Conservation (phyloP, 2,113 vertebrate genomes). For the Kryptolebias marmoratus region DNA sequence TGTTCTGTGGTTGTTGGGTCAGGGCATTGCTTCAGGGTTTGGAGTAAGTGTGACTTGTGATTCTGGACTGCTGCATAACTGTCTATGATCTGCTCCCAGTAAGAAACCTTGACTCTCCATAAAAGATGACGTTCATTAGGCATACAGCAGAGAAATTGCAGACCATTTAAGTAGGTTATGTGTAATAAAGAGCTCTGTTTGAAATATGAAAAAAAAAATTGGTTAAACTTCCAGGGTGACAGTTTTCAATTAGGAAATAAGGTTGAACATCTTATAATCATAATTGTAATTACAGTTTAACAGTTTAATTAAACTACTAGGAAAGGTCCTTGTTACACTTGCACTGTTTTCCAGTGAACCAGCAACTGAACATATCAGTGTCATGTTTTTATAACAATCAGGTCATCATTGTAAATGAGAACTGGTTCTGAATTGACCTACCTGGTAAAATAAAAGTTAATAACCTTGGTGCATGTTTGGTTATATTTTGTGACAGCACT, state of each 20-base stretch:
- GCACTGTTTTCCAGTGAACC: too few relatives aligned
- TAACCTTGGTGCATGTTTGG: too few relatives aligned
- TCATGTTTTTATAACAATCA: too few relatives aligned
- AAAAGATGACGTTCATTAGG: constrained; percentile 11
- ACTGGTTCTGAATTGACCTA: too few relatives aligned
- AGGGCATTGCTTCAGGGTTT: constrained; percentile 44
- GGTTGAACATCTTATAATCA: too few relatives aligned
- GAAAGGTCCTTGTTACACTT: too few relatives aligned
- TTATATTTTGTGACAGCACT: not conserved
- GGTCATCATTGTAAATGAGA: too few relatives aligned
- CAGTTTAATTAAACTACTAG: too few relatives aligned
- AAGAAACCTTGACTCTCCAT: constrained; percentile 31
- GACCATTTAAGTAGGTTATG: not conserved
- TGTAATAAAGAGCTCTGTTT: not conserved
- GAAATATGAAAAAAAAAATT: not conserved
- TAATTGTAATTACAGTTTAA: too few relatives aligned
- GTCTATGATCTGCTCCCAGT: not conserved
- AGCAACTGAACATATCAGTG: too few relatives aligned
- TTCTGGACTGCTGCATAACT: constrained; percentile 19
- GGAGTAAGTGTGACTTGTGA: constrained; percentile 52
- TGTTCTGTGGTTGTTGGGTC: constrained; percentile 64
- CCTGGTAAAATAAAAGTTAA: too few relatives aligned
- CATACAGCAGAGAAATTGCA: not conserved
- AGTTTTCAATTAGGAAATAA: not conserved
- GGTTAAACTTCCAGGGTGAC: not conserved